Base-by-base conservation (phyloP, 2,888 invertebrate genomes). In the Mechanitis messenoides region DNA sequence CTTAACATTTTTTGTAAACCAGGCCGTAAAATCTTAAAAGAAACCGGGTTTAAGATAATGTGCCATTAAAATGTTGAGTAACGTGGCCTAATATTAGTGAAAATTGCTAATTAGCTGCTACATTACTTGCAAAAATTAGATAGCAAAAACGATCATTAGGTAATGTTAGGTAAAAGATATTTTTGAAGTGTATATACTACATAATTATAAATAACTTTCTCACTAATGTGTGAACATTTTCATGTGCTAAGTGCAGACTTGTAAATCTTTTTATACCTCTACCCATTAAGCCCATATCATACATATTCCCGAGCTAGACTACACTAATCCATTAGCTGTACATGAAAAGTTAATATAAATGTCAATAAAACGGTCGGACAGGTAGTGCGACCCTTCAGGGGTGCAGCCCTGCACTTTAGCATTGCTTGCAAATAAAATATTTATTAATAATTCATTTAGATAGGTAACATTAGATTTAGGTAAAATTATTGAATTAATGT, bases 281-380 rank as follows among this genome's bases (percentile, higher is more conserved):
- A 31, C 3, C n/a, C 64, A 58, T 56, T 62, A 46, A 68, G 60
- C 61, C 69, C 66, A 70, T 68, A 60, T 42, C 58, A 57, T 54
- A 60, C 58, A 59, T 73, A 74, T 71, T 74, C 76, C 83, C 71
- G 73, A 77, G 78, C 74, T 67, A 71, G 71, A 78, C 79, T 74
- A 74, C 74, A 77, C 77, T 83, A 87, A 88, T 87, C 87, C 88
- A 87, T 87, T 88, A 88, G 81, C 66, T 68, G 68, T 73, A 84
- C 86, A 87, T 85, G 85, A 85, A 86, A 87, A 84, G 78, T 83
- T 85, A 84, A 87, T 83, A 82, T 73, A 80, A 77, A 80, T 68
- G 77, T 71, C 82, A 81, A 84, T 87, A 87, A 86, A 84, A 85
- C 73, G 75, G 75, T 71, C 68, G 71, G 76, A 73, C 80, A 83